A percentile compares a stretch with the other conserved stretches of the same genome.
These are phyloP conservation scores for Acanthosoma haemorrhoidale DNA, from an alignment of 2,888 invertebrate genomes.

Conservation along the genomic window DNA sequence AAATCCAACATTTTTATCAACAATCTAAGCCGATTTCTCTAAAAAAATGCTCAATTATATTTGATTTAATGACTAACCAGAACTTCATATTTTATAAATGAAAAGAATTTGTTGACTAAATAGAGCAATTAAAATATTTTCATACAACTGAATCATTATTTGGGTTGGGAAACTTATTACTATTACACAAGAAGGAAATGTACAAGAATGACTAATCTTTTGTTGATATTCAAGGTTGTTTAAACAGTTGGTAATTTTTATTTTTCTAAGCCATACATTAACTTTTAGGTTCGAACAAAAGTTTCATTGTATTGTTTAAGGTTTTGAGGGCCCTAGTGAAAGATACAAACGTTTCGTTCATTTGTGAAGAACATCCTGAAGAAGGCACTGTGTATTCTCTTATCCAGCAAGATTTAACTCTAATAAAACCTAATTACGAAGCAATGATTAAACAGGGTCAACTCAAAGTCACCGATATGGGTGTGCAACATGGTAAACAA, in stretches of 20 bases:
- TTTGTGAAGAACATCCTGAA: slow-evolving; percentile 63
- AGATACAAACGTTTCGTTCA: slow-evolving; percentile 72
- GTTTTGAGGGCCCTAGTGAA: slow-evolving; percentile 68
- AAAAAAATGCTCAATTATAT: too few species aligned
- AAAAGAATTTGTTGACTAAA: too few species aligned
- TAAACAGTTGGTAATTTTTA: not conserved
- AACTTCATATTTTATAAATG: too few species aligned
- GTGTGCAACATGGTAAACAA: slow-evolving; percentile 67
- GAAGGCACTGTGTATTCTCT: slow-evolving; percentile 77
- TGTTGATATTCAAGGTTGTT: not conserved
- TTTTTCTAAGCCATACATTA: too few species aligned
- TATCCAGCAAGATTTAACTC: slow-evolving; percentile 64
- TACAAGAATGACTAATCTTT: not conserved
- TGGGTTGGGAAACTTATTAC: too few species aligned
- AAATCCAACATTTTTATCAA: too few species aligned
- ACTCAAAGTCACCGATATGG: slow-evolving; percentile 76
- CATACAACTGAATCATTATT: too few species aligned
- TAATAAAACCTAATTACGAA: slow-evolving; percentile 83
- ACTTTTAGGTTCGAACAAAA: too few species aligned
- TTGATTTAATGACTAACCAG: too few species aligned
- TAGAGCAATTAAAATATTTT: too few species aligned
- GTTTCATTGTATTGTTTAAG: slow-evolving; percentile 47
- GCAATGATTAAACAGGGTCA: slow-evolving; percentile 81
- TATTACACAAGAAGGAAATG: too few species aligned
- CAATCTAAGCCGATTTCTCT: too few species aligned